Evolutionary conservation across 2,888 invertebrate genomes (phyloP).

Genomic region (Helleia helle): DNA sequence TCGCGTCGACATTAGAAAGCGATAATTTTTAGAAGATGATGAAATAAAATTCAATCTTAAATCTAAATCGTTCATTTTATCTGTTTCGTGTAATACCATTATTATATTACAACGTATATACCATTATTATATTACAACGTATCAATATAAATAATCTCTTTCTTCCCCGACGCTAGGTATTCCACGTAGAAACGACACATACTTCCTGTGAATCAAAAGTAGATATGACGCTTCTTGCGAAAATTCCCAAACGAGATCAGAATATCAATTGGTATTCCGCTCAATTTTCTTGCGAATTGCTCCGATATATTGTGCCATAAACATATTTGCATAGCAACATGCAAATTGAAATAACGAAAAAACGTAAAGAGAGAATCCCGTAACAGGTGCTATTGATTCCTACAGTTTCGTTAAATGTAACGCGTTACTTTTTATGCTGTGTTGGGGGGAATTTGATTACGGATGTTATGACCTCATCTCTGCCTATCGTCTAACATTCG

Average conservation of each 20-base stretch:
- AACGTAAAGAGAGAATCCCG: conserved; percentile 48
- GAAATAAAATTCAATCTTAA: too few species aligned
- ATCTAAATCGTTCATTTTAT: too few species aligned
- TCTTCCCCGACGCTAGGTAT: conserved; percentile 17
- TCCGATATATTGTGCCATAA: conserved; percentile 53
- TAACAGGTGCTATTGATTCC: conserved; percentile 53
- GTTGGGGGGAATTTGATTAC: neutral
- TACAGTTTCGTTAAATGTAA: conserved; percentile 1
- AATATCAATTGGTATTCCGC: conserved; percentile 62
- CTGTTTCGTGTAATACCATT: too few species aligned
- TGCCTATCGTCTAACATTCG: neutral
- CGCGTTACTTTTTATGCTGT: conserved; percentile 2
- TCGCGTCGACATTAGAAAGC: too few species aligned
- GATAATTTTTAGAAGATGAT: too few species aligned
- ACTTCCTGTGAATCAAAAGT: conserved; percentile 40
- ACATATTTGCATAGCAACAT: conserved; percentile 52
- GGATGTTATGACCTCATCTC: conserved; percentile 2
- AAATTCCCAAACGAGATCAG: conserved; percentile 59
- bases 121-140: too few species aligned
- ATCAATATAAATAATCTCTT: conserved; percentile 10
- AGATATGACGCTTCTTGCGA: conserved; percentile 35
- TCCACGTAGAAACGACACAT: conserved; percentile 27
- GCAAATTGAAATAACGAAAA: conserved; percentile 38
- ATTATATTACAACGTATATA: too few species aligned
- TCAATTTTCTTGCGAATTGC: conserved; percentile 64